These are phyloP conservation scores for Papilio dardanus DNA, from an alignment of 1,140 invertebrate species.

Conservation along the genomic window DNA sequence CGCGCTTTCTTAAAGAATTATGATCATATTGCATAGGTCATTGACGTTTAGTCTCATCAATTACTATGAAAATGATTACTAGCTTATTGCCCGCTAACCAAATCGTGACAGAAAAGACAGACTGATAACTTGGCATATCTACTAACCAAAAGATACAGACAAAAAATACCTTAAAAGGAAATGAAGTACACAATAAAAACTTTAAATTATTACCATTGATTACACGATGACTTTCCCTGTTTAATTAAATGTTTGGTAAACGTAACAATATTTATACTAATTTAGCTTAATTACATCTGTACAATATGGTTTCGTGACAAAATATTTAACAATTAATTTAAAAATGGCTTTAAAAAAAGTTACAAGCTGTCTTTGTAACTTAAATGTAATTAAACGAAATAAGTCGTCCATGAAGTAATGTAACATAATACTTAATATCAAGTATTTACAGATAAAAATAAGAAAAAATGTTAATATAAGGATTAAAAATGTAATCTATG, in stretches of 20 bases:
- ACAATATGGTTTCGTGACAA: background rate
- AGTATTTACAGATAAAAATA: background rate
- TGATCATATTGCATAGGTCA: constrained; percentile 17
- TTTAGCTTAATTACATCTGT: background rate
- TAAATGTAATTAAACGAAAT: background rate
- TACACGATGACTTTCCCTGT: background rate
- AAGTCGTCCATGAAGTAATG: background rate
- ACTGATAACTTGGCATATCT: too few relatives aligned
- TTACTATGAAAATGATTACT: background rate
- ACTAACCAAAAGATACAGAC: too few relatives aligned
- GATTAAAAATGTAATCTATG: constrained; percentile 38
- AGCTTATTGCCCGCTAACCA: background rate
- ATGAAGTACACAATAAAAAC: background rate
- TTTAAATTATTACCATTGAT: background rate
- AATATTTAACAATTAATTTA: constrained; percentile 5
- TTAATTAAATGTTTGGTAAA: background rate
- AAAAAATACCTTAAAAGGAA: too few relatives aligned
- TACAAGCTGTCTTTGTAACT: background rate
- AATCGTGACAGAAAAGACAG: background rate
- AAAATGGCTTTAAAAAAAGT: background rate
- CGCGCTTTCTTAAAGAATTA: constrained; percentile 29
- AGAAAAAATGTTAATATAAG: background rate
- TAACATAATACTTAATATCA: background rate
- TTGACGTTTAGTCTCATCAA: constrained; percentile 29
- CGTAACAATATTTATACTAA: background rate